Evolutionary conservation across 2,113 vertebrate genomes (phyloP).

Genomic region (Drymodes brunneopygia): DNA sequence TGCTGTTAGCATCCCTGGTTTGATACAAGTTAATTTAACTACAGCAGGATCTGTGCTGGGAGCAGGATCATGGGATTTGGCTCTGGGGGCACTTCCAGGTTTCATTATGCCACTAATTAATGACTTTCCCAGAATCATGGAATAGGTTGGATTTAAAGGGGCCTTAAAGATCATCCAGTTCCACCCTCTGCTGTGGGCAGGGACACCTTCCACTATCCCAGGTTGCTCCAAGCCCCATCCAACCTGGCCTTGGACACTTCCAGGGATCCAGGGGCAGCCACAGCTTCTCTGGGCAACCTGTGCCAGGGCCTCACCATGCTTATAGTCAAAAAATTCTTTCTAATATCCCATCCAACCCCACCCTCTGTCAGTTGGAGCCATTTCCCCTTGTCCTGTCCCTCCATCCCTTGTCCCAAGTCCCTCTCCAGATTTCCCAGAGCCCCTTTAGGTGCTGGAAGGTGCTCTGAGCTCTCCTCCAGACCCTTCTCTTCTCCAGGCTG

Average conservation of each 20-base stretch:
- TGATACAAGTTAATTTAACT: neutral
- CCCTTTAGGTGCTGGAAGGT: neutral
- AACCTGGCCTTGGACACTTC: neutral
- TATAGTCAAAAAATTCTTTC: neutral
- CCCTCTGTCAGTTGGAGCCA: neutral
- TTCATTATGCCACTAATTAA: neutral
- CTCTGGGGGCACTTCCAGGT: neutral
- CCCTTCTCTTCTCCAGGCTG: neutral
- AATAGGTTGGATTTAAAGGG: neutral
- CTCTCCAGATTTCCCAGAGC: neutral
- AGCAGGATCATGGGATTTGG: neutral
- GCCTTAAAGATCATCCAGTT: neutral
- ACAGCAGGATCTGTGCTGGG: neutral
- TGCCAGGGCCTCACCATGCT: neutral
- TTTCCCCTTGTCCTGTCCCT: neutral
- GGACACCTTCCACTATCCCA: accelerated
- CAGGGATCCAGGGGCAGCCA: neutral
- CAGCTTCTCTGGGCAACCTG: neutral
- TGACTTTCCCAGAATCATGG: neutral
- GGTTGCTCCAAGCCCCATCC: neutral
- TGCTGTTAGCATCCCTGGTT: neutral
- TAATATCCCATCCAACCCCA: neutral
- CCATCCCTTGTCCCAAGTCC: neutral
- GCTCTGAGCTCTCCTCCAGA: neutral
- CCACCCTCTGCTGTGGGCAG: neutral